These are phyloP conservation scores for Aythya baeri DNA, from an alignment of 2,113 vertebrate species.

Conservation along the genomic window DNA sequence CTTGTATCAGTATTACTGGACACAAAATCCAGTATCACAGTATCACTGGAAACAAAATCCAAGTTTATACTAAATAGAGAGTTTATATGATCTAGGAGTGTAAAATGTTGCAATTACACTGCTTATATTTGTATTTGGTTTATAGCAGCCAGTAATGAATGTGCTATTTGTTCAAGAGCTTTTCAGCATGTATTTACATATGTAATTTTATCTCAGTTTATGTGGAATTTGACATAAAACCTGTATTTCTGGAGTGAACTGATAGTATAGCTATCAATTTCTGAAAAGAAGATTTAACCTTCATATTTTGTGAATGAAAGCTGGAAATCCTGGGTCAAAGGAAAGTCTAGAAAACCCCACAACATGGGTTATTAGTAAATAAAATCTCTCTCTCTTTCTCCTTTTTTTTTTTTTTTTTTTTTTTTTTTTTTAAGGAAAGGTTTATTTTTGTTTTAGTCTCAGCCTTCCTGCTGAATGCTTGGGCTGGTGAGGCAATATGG, in stretches of 20 bases:
- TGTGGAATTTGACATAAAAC: background rate
- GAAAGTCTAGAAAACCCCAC: background rate
- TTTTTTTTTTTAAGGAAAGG: background rate
- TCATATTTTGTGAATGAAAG: conserved; percentile 10
- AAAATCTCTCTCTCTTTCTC: background rate
- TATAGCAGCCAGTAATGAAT: background rate
- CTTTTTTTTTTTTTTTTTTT: background rate
- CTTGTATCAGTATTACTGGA: background rate
- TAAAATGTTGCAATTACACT: conserved; percentile 8
- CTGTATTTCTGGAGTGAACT: background rate
- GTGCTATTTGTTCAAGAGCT: background rate
- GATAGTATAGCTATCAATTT: background rate
- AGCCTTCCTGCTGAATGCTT: background rate
- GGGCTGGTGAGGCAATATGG: background rate
- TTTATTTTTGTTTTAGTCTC: background rate
- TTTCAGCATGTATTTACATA: background rate
- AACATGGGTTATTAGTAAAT: background rate
- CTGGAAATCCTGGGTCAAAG: background rate
- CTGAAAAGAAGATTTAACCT: background rate
- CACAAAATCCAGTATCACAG: background rate
- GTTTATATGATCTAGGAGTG: background rate
- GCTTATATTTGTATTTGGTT: background rate
- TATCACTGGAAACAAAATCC: background rate
- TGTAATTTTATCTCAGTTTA: background rate
- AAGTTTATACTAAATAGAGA: background rate